Evolutionary conservation across 2,113 vertebrate genomes (phyloP).

Genomic region (Egretta garzetta): DNA sequence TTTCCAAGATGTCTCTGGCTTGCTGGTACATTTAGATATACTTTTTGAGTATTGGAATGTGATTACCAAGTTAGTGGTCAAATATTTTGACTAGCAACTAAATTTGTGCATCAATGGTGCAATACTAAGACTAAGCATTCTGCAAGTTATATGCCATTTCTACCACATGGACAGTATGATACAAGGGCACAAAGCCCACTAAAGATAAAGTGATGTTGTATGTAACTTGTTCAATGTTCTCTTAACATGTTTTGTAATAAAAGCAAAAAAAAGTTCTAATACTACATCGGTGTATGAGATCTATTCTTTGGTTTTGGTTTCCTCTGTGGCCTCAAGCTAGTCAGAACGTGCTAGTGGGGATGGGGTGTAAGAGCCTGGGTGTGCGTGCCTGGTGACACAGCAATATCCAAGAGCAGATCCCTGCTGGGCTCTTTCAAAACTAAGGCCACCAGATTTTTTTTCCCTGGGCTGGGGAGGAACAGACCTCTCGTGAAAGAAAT

Average conservation of each 20-base stretch:
- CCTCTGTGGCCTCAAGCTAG: background rate
- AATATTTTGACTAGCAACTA: slow-evolving; percentile 55
- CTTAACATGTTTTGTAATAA: slow-evolving; percentile 72
- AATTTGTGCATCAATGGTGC: slow-evolving; percentile 53
- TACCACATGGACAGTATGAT: slow-evolving; percentile 42
- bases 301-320: background rate
- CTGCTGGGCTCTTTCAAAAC: background rate
- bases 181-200: slow-evolving; percentile 46
- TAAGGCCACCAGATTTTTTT: background rate
- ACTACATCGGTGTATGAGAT: background rate
- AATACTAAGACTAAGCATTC: slow-evolving; percentile 54
- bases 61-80: slow-evolving; percentile 41
- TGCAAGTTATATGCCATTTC: slow-evolving; percentile 66
- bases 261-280: slow-evolving; percentile 52
- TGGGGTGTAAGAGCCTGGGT: background rate
- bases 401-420: background rate
- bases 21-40: slow-evolving; percentile 45
- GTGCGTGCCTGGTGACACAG: background rate
- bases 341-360: background rate
- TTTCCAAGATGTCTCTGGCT: slow-evolving; percentile 54
- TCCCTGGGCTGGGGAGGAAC: background rate
- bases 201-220: slow-evolving; percentile 51
- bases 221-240: slow-evolving; percentile 72
- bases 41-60: slow-evolving; percentile 40
- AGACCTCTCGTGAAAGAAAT: background rate